These are phyloP conservation scores for Nesogale talazaci DNA, from an alignment of 2,113 vertebrate species.

Conservation along the genomic window DNA sequence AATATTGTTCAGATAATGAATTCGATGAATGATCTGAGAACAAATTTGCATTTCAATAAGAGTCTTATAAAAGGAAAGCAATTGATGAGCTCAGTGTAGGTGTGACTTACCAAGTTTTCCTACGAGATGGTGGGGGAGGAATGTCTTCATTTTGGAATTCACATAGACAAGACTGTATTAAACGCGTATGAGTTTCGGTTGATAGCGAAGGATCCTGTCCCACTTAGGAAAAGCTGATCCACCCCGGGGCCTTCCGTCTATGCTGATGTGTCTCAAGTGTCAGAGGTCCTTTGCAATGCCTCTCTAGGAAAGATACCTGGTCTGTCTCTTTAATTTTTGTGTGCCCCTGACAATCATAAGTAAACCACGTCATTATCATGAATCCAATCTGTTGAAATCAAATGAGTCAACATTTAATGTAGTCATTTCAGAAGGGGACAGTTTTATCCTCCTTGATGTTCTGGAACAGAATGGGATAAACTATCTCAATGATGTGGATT, in stretches of 20 bases:
- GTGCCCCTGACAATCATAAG: background rate
- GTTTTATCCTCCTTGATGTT: background rate
- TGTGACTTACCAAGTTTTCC: background rate
- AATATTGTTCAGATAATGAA: constrained; percentile 54
- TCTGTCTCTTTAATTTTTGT: background rate
- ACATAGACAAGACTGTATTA: background rate
- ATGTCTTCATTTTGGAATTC: constrained; percentile 25
- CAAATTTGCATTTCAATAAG: constrained; percentile 56
- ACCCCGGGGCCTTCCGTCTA: background rate
- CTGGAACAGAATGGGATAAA: background rate
- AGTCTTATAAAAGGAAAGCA: constrained; percentile 60
- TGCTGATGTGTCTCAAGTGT: background rate
- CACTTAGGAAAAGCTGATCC: background rate
- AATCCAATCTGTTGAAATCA: background rate
- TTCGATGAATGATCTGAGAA: constrained; percentile 60
- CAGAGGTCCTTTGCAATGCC: background rate
- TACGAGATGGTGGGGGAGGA: background rate
- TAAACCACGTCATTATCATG: background rate
- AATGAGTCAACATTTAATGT: background rate
- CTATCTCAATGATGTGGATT: background rate
- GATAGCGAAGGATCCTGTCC: background rate
- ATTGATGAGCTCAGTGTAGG: constrained; percentile 6
- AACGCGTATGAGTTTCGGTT: background rate
- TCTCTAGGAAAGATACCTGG: background rate
- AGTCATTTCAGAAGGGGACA: background rate